These are phyloP conservation scores for Ips nitidus DNA, from an alignment of 1,140 invertebrate genomes.

Conservation along the genomic window DNA sequence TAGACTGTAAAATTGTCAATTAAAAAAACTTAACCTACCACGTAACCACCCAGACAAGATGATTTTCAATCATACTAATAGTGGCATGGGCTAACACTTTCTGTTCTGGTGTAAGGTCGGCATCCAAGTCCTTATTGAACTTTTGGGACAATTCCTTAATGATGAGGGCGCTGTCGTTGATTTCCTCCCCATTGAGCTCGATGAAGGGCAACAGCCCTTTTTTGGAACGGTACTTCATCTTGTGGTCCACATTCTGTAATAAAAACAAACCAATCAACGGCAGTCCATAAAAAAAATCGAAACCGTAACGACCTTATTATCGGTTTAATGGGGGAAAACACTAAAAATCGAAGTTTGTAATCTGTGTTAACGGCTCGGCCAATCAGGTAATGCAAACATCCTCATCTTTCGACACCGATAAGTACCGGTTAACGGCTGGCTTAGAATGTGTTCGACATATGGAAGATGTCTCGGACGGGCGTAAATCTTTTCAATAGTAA, in stretches of 20 bases:
- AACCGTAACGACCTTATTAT: constrained; percentile 24
- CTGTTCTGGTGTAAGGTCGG: constrained; percentile 76
- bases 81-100: constrained; percentile 87
- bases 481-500: constrained; percentile 17
- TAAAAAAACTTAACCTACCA: constrained; percentile 52
- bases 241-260: constrained; percentile 91
- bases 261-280: constrained; percentile 34
- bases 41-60: constrained; percentile 84
- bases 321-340: constrained; percentile 20
- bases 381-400: constrained; percentile 36
- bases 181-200: constrained; percentile 91
- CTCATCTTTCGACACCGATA: constrained; percentile 27
- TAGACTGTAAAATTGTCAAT: background rate
- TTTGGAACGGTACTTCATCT: constrained; percentile 89
- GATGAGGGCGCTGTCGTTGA: constrained; percentile 86
- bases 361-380: constrained; percentile 15
- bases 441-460: constrained; percentile 29
- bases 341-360: constrained; percentile 16
- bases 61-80: constrained; percentile 93
- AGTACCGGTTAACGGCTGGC: constrained; percentile 26
- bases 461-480: constrained; percentile 18
- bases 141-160: constrained; percentile 81
- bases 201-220: constrained; percentile 92
- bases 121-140: constrained; percentile 82
- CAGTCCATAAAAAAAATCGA: background rate